Conservation (phyloP, 2,888 invertebrate species). For the Stenotaenia linearis region DNA sequence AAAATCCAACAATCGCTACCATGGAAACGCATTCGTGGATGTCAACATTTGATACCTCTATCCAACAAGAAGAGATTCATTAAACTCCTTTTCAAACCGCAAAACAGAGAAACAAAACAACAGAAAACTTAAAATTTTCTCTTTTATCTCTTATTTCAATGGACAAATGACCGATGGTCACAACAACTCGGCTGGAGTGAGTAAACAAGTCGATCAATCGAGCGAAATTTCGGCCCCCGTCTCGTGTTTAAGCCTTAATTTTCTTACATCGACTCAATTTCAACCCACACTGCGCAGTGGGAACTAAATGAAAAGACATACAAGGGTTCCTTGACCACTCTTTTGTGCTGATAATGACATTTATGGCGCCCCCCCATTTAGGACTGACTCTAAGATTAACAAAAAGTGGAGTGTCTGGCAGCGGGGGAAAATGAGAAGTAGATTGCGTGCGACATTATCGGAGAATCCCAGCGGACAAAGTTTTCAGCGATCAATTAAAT, state of each 20-base stretch:
- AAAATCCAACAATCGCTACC: background rate
- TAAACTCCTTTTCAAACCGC: background rate
- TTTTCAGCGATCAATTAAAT: background rate
- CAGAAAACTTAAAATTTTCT: background rate
- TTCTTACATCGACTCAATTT: background rate
- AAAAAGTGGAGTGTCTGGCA: background rate
- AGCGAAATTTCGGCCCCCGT: background rate
- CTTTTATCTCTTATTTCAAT: background rate
- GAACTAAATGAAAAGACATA: background rate
- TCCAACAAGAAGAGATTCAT: background rate
- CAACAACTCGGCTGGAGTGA: background rate
- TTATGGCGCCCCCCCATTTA: no score
- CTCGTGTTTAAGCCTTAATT: background rate
- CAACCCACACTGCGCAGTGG: background rate
- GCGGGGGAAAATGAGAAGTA: background rate
- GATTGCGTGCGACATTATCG: background rate
- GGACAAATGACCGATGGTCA: background rate
- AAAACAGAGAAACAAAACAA: background rate
- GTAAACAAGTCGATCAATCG: background rate
- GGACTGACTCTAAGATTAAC: background rate
- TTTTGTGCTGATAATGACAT: slow-evolving; percentile 7
- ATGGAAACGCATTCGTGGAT: background rate
- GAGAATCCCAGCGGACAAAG: background rate
- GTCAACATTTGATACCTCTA: background rate
- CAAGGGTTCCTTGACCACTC: background rate